Base-by-base conservation (phyloP, 2,113 vertebrate genomes). In the Oryzias curvinotus region DNA sequence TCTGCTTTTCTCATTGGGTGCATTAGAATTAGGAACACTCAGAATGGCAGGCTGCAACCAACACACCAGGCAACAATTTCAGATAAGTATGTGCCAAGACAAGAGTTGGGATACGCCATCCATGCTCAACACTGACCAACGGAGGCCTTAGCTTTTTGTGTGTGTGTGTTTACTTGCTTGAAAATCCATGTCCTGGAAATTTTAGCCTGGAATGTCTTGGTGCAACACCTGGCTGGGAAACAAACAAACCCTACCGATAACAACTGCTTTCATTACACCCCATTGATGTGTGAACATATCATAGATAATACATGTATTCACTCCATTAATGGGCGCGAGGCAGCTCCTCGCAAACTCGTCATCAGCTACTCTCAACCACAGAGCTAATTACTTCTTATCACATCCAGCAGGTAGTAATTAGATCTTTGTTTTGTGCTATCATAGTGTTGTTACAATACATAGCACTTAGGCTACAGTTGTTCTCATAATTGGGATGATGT, bases 361-460 rank as follows among this genome's bases (percentile, higher is more conserved):
- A 68, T 85, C 82, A 80, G 70, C 78, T 79, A 72, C 79, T 84
- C 88, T 83, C 65, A 68, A 67, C 44, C 23, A 85, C 76, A 44
- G 56, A 65, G 75, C 83, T 90, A 90, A 92, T 92, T 90, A 91
- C 79, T 82, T 77, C 84, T 86, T 85, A 87, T 89, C 86, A 83
- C 76, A 87, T 90, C 80, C 84, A 89, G 88, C 91, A 91, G 90
- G 89, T 91, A 86, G 89, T 91, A 91, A 91, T 90, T 86, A 90
- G 76, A 66, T 81, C 87, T 90, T 91, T 91, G 89, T 91, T 82
- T 75, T 74, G 66, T 52, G 45, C 74, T 82, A 90, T 89, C 85
- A 80, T 77, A 74, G 79, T 88, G 89, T 89, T 89, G 87, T 86
- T 84, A 86, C 87, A 91, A 90, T 87, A 88, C 71, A 83, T 72